These are phyloP conservation scores for Philereme vetulata DNA, from an alignment of 2,888 invertebrate genomes.

Conservation along the genomic window DNA sequence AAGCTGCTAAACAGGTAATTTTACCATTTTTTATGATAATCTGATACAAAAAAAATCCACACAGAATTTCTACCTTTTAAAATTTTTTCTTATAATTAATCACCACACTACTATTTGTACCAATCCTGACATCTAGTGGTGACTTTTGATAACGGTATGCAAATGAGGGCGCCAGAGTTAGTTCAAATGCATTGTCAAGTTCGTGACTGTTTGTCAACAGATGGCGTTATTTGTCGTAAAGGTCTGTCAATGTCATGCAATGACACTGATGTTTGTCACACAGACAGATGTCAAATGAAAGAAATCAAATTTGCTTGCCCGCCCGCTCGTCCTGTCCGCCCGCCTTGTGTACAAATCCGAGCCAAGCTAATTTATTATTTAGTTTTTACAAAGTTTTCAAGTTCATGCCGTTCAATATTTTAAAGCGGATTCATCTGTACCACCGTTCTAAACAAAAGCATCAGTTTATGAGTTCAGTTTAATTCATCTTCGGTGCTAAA, in stretches of 20 bases:
- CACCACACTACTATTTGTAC: constrained; percentile 7
- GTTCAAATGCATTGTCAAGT: constrained; percentile 20
- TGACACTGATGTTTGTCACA: constrained; percentile 37
- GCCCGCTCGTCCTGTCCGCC: constrained; percentile 31
- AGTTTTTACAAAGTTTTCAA: constrained; percentile 69
- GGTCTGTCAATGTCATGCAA: constrained; percentile 28
- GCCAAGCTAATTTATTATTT: constrained; percentile 81
- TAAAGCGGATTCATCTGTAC: constrained; percentile 49
- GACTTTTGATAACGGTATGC: constrained; percentile 50
- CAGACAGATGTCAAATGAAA: constrained; percentile 53
- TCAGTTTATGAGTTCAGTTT: constrained; percentile 59
- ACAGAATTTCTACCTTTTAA: background rate
- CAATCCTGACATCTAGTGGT: constrained; percentile 60
- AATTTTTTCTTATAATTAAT: background rate
- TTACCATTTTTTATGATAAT: background rate
- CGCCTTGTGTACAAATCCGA: constrained; percentile 73
- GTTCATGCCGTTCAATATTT: constrained; percentile 55
- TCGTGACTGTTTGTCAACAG: constrained; percentile 49
- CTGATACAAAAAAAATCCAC: background rate
- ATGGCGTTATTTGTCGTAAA: constrained; percentile 55
- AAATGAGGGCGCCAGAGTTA: constrained; percentile 46
- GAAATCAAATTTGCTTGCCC: background rate
- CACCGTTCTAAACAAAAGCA: constrained; percentile 58
- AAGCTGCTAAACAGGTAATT: constrained; percentile 75
- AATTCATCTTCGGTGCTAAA: constrained; percentile 63